Evolutionary conservation across 2,113 vertebrate species (phyloP), one percentile per base, ranked within the genome.

Genomic region (Morone saxatilis): DNA sequence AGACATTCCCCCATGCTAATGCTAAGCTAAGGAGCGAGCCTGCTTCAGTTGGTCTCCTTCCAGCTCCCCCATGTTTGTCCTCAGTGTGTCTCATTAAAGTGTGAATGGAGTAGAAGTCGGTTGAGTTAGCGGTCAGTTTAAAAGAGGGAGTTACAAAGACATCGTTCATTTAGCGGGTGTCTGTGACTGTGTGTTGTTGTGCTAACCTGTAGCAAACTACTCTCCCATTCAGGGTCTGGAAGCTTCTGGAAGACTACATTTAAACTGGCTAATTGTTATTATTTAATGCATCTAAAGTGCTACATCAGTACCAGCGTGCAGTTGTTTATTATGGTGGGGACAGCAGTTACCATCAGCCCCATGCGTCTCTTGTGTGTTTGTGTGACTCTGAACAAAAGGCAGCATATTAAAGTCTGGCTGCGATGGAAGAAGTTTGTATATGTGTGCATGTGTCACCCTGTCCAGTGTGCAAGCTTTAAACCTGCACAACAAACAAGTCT

Each of bases 1-100:
- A 79, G 14, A 22, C 36, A 3, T n/a, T 70, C 1, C 54, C 31
- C 3, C 4, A 16, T 36, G 81, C 83, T 76, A 77, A 81, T 73
- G 85, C 87, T 88, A 88, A 25, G 88, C 91, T 93, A 93, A 86
- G 68, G 4, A 16, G 79, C 80, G 88, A 90, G 79, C 86, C 16
- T 53, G 10, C 59, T 20, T 8, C 22, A 2, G 22, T 57, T 66
- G 68, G 66, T 50, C 62, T 13, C 75, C 9, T 22, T 47, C 57
- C 56, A 36, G 17, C 48, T 7, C 13, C 19, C 4, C 7, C 31
- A 31, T 14, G 13, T 2, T 40, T 67, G 6, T 1, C 9, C 16
- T 2, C 4, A 4, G 13, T 53, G 5, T 57, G 10, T 57, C 6
- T 41, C 0, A 50, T 7, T 51, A 4, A 43, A 61, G 48, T 43